Base-by-base conservation (phyloP, 2,888 invertebrate genomes). In the Lasioglossum malachurum region DNA sequence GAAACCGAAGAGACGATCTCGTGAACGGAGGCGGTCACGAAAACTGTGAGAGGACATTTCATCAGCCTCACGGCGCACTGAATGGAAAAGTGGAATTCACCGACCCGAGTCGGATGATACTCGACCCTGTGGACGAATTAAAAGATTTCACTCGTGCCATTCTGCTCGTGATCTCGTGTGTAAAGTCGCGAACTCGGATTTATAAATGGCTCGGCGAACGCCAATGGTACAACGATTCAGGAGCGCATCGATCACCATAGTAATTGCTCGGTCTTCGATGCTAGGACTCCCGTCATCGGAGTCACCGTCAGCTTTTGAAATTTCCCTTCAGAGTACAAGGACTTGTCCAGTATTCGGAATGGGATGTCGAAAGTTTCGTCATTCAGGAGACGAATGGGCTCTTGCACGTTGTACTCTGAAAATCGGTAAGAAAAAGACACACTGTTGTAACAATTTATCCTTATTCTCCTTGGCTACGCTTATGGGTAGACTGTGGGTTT, bases 81-180 rank as follows among this genome's bases (percentile, higher is more conserved):
- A 91, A 97, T 94, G 89, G 96, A 96, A 92, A 97, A 97, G 14
- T 96, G 95, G 31, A 96, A 91, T 46, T 96, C 96, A 0, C 97
- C 97, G 71, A 96, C 95, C 89, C 95, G 94, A 73, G 96, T 95
- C 1, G 97, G 96, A 41, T 96, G 96, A 91, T 96, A 97, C 82
- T 95, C 95, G 67, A 97, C 94, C 88, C 97, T 97, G 89, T 27
- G 93, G 91, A 83, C 88, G 84, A 69, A 72, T 84, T 78, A 83
- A 69, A 86, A 84, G 23, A 46, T 72, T 80, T 76, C 78, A 57
- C n/a, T 27, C 49, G 46, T 27, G 12, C 27, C 71, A 60, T 46
- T 41, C 57, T 41, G 41, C 12, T 19, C n/a, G 67, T 8, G 23
- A 27, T 38, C 31, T 49, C 71, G 67, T 71, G 57, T 10, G 69